Conservation (phyloP, 2,888 invertebrate species). For the Anodontia alba region DNA sequence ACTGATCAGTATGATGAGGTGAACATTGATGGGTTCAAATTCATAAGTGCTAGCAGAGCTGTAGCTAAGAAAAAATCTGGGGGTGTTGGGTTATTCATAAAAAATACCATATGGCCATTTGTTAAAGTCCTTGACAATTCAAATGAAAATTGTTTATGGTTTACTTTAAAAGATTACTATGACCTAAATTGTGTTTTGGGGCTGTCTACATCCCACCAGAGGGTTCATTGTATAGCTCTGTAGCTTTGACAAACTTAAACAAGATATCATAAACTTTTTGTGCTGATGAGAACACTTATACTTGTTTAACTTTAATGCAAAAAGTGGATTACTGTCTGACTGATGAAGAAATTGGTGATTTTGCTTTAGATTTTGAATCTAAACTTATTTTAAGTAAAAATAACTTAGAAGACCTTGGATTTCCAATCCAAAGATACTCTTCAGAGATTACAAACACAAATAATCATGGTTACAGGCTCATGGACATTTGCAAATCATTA, state of each 20-base stretch:
- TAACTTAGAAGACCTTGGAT: not conserved
- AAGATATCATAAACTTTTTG: not conserved
- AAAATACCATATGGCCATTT: too few species aligned
- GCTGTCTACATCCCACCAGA: conserved; percentile 2
- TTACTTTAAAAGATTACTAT: not conserved
- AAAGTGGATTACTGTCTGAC: not conserved
- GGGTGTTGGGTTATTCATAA: conserved; percentile 11
- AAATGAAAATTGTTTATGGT: conserved; percentile 10
- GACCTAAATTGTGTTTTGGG: not conserved
- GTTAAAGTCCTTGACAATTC: not conserved
- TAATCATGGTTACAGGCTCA: not conserved
- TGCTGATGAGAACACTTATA: not conserved
- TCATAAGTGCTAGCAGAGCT: conserved; percentile 13
- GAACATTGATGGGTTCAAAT: not conserved
- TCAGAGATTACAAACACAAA: not conserved
- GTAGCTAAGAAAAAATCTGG: conserved; percentile 7
- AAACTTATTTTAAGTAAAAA: conserved; percentile 6
- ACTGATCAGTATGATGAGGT: conserved; percentile 7
- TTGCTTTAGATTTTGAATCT: too few species aligned
- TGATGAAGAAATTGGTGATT: not conserved
- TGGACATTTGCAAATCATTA: not conserved
- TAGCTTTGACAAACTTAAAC: conserved; percentile 9
- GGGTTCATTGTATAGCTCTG: conserved; percentile 2
- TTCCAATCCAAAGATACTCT: not conserved
- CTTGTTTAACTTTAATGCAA: not conserved